Conservation (phyloP, 2,797 vertebrate species). For the Orientallactaga sibirica region DNA sequence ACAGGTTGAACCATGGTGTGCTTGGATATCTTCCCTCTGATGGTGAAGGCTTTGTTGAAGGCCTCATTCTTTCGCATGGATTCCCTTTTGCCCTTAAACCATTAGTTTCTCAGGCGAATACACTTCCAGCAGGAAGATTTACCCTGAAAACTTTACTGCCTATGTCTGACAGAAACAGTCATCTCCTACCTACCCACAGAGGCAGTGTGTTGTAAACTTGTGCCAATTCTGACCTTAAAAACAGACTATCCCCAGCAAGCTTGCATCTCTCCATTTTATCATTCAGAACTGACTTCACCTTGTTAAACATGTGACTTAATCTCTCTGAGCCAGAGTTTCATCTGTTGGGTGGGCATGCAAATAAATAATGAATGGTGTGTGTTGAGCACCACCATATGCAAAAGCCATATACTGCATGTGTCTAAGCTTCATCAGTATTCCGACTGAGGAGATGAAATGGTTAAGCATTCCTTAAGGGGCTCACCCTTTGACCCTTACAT, state of each 20-base stretch:
- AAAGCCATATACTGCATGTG: not conserved
- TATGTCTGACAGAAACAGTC: not conserved
- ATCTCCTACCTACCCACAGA: not conserved
- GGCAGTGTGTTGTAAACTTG: not conserved
- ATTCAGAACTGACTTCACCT: not conserved
- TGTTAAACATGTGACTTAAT: not conserved
- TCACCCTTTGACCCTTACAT: not conserved
- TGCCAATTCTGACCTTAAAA: rapidly evolving
- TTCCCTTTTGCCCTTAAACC: not conserved
- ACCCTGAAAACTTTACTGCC: not conserved
- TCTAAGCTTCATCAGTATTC: not conserved
- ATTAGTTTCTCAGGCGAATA: not conserved
- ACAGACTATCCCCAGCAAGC: not conserved
- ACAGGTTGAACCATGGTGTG: not conserved
- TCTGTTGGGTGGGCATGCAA: not conserved
- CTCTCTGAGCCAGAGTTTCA: not conserved
- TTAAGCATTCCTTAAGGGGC: not conserved
- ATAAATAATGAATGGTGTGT: not conserved
- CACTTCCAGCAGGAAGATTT: not conserved
- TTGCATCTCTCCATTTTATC: not conserved
- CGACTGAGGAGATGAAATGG: not conserved
- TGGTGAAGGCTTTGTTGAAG: not conserved
- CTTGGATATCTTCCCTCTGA: not conserved
- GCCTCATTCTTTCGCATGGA: not conserved
- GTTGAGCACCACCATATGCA: not conserved